A percentile compares a stretch with the other conserved stretches of the same genome.
phyloP scores from a whole-genome alignment of 2,113 vertebrate genomes.

The Ariopsis seemanni region DNA sequence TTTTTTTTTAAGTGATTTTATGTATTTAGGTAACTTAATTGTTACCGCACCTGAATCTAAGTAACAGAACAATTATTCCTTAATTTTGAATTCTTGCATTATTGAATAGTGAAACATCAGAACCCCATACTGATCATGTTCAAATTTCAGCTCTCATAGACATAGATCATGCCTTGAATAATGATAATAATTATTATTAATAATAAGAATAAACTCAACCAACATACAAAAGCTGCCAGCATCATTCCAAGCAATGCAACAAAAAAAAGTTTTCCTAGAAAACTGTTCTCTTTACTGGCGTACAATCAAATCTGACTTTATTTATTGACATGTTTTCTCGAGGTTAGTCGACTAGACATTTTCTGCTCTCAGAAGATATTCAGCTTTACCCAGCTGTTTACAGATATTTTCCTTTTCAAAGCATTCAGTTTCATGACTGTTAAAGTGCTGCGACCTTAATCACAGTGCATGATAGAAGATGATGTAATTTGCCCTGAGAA shows the following conservation, averaged over 20 bases:
- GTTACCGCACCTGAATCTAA: neutral
- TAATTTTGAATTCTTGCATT: neutral
- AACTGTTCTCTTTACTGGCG: neutral
- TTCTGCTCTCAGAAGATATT: neutral
- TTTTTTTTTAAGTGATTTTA: neutral
- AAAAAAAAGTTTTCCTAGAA: neutral
- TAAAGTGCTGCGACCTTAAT: neutral
- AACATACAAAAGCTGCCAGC: neutral
- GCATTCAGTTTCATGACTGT: neutral
- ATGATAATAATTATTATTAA: too few relatives aligned
- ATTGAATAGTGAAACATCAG: neutral
- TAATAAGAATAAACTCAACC: neutral
- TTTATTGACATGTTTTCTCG: neutral
- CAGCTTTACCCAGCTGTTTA: neutral
- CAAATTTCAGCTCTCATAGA: neutral
- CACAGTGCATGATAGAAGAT: neutral
- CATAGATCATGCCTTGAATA: too few relatives aligned
- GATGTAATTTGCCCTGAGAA: neutral
- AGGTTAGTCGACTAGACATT: neutral
- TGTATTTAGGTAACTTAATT: neutral
- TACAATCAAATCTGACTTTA: neutral
- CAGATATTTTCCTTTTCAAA: neutral
- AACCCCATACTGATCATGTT: neutral
- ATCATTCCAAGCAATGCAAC: neutral
- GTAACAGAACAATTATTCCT: neutral